phyloP scores from a whole-genome alignment of 2,113 vertebrate species.

The Chroicocephalus ridibundus region DNA sequence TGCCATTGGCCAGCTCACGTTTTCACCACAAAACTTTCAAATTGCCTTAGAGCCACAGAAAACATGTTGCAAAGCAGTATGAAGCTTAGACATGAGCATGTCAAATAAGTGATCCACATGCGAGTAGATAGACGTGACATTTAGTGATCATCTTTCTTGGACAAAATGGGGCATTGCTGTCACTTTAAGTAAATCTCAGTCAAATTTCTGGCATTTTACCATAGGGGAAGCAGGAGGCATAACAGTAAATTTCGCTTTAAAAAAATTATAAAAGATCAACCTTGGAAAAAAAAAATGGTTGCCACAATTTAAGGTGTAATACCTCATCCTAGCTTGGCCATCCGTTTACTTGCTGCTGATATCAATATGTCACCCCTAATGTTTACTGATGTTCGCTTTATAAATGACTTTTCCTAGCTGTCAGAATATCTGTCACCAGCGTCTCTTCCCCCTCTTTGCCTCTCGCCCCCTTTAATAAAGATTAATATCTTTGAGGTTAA shows the following conservation, averaged over 20 bases:
- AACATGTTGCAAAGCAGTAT: neutral
- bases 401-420: slow-evolving; percentile 10
- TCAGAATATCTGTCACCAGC: slow-evolving; percentile 5
- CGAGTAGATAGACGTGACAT: slow-evolving; percentile 36
- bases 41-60: slow-evolving; percentile 17
- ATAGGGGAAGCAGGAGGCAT: neutral
- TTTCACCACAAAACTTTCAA: slow-evolving; percentile 2
- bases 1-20: neutral
- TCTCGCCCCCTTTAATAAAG: slow-evolving; percentile 42
- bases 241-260: slow-evolving; percentile 18
- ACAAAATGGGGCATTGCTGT: slow-evolving; percentile 31
- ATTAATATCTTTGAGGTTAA: slow-evolving; percentile 33
- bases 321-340: neutral
- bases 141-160: slow-evolving; percentile 37
- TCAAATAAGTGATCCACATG: slow-evolving; percentile 34
- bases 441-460: neutral
- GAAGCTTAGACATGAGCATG: neutral
- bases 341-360: neutral
- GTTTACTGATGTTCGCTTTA: slow-evolving; percentile 39
- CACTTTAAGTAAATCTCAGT: slow-evolving; percentile 39
- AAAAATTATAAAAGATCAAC: slow-evolving; percentile 16
- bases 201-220: slow-evolving; percentile 32
- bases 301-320: neutral
- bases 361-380: slow-evolving; percentile 23
- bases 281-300: neutral